phyloP scores from a whole-genome alignment of 2,113 vertebrate species.

The Hucho hucho region DNA sequence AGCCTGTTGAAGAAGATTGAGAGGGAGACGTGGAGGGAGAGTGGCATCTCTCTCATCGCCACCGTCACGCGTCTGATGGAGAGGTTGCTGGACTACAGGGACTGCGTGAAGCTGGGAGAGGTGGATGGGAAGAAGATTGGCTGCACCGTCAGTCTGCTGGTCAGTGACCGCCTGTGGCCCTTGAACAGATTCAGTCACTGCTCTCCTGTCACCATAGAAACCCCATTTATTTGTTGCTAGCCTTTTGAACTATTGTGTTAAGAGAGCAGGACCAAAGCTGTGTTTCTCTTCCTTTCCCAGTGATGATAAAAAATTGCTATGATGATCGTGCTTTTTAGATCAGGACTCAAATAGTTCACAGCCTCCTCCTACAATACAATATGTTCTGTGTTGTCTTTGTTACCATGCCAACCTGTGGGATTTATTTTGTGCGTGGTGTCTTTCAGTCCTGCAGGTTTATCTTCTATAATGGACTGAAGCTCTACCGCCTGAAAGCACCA shows the following conservation, averaged over 20 bases:
- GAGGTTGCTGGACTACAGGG: conserved; percentile 95
- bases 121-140: conserved; percentile 98
- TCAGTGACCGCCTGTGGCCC: conserved; percentile 63
- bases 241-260: too few species aligned
- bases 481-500: not conserved
- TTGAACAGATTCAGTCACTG: not conserved
- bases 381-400: not conserved
- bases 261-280: too few species aligned
- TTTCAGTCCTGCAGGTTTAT: not conserved
- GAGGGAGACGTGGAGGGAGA: conserved; percentile 98
- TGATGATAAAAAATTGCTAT: too few species aligned
- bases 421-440: not conserved
- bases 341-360: too few species aligned
- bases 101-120: conserved; percentile 98
- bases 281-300: too few species aligned
- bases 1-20: conserved; percentile 99
- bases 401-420: not conserved
- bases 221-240: too few species aligned
- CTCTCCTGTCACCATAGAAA: too few species aligned
- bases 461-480: not conserved
- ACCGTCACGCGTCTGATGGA: conserved; percentile 98
- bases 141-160: conserved; percentile 96
- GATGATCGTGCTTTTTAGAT: too few species aligned
- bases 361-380: too few species aligned
- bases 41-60: conserved; percentile 93